A percentile compares a stretch with the other conserved stretches of the same genome.
phyloP scores from a whole-genome alignment of 2,113 vertebrate species.

The Physeter macrocephalus region DNA sequence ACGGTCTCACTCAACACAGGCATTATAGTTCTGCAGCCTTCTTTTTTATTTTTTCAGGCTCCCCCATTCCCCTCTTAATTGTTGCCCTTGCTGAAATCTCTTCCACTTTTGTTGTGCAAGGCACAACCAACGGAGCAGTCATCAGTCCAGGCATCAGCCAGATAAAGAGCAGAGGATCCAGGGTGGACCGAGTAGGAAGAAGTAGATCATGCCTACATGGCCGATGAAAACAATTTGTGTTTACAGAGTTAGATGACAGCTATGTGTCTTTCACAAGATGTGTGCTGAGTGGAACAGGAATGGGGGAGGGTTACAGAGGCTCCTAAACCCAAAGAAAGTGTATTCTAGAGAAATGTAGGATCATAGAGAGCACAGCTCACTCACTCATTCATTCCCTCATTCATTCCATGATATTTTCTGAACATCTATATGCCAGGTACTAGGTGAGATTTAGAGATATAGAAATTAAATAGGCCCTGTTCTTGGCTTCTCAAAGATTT shows the following conservation, averaged over 20 bases:
- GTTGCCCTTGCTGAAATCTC: neutral
- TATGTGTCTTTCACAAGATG: neutral
- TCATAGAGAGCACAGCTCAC: neutral
- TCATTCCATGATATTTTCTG: neutral
- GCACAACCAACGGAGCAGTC: neutral
- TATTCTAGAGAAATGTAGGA: neutral
- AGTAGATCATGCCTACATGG: neutral
- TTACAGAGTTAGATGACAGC: neutral
- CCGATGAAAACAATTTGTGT: neutral
- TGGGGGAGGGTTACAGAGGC: neutral
- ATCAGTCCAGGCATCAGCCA: neutral
- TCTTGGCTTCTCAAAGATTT: neutral
- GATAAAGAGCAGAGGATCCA: neutral
- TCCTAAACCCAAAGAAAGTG: neutral
- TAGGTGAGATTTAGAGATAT: neutral
- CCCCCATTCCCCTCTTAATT: neutral
- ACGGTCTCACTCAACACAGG: neutral
- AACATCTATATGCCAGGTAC: neutral
- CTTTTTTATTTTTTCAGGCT: neutral
- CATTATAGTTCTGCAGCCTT: neutral
- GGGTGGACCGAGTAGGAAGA: neutral
- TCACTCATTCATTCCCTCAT: neutral
- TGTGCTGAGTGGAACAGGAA: neutral
- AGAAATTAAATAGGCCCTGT: neutral
- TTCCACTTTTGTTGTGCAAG: neutral